Evolutionary conservation across 2,797 vertebrate species (phyloP).

Genomic region (Pelodytes ibericus): DNA sequence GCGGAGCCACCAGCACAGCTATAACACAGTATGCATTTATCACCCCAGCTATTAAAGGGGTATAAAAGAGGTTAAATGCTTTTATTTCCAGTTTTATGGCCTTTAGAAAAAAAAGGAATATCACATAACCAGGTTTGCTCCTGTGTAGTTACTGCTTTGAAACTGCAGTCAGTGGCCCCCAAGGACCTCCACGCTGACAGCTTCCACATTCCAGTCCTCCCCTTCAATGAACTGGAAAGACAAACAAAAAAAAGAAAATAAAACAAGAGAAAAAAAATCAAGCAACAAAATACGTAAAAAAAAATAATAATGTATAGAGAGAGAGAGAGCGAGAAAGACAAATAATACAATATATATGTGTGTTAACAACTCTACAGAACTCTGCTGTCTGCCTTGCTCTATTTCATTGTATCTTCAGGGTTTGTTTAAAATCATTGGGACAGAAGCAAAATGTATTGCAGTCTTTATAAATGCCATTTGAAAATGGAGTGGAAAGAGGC

Average conservation of each 20-base stretch:
- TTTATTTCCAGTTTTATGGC: conserved; percentile 16
- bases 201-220: conserved; percentile 17
- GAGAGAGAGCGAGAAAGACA: conserved; percentile 28
- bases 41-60: not conserved
- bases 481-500: conserved; percentile 53
- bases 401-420: conserved; percentile 47
- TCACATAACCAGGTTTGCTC: not conserved
- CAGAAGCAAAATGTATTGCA: conserved; percentile 11
- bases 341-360: conserved; percentile 44
- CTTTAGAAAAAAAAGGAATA: conserved; percentile 1
- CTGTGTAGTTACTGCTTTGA: conserved; percentile 9
- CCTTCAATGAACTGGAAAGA: conserved; percentile 28
- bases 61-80: conserved; percentile 24
- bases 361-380: conserved; percentile 48
- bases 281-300: not conserved
- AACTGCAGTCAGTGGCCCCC: conserved; percentile 9
- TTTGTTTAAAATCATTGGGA: conserved; percentile 49
- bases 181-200: conserved; percentile 17
- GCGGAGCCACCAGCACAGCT: not conserved
- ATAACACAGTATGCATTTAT: not conserved
- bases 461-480: conserved; percentile 57
- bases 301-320: conserved; percentile 23
- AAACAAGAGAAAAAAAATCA: conserved; percentile 13
- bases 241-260: not conserved
- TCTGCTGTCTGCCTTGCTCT: conserved; percentile 37